phyloP scores from a whole-genome alignment of 2,888 invertebrate species.

The Epirrita christyi region DNA sequence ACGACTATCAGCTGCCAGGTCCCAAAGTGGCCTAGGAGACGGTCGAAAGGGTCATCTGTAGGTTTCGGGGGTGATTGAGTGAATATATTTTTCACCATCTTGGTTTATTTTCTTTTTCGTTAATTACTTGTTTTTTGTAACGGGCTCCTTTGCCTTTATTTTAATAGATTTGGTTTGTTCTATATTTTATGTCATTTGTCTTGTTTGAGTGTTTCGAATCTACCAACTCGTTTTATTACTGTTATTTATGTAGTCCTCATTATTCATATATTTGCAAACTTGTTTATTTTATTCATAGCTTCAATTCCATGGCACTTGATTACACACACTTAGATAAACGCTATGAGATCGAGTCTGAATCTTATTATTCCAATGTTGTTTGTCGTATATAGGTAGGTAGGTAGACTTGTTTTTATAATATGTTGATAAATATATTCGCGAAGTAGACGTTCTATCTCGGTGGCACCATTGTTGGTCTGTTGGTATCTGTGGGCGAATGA shows the following conservation, averaged over 20 bases:
- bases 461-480: background rate
- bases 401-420: background rate
- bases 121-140: background rate
- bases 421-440: background rate
- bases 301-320: no score
- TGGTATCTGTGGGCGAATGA: slow-evolving; percentile 10
- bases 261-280: background rate
- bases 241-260: background rate
- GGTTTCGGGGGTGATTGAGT: slow-evolving; percentile 39
- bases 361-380: background rate
- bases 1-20: slow-evolving; percentile 89
- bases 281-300: background rate
- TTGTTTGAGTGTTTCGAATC: background rate
- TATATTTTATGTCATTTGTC: background rate
- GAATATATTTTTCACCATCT: slow-evolving; percentile 59
- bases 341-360: background rate
- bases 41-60: slow-evolving; percentile 66
- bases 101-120: slow-evolving; percentile 22
- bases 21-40: slow-evolving; percentile 81
- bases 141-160: no score
- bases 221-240: background rate
- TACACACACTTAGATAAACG: background rate
- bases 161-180: no score
- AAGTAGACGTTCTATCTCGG: background rate
- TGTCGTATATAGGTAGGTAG: background rate